A percentile compares a stretch with the other conserved stretches of the same genome.
Conservation (phyloP, 2,888 invertebrate species). For the Pristionchus maxplancki region DNA sequence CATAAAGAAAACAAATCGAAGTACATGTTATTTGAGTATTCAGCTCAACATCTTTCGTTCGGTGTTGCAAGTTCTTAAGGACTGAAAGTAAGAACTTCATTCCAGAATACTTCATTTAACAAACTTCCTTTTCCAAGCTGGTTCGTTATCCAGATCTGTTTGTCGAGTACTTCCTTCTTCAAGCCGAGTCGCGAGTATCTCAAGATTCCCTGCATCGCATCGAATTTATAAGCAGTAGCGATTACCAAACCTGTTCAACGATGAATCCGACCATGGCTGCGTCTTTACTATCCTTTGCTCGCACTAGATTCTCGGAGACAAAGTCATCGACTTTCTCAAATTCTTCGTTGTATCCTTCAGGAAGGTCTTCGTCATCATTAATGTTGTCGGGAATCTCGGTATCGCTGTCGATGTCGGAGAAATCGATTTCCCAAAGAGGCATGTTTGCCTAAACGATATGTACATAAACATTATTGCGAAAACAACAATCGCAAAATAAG, state of each 20-base stretch:
- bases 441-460: neutral
- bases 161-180: constrained; percentile 12
- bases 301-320: neutral
- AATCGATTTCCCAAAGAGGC: constrained; percentile 27
- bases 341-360: neutral
- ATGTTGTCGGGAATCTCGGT: neutral
- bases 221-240: neutral
- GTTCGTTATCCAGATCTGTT: neutral
- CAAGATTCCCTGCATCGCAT: neutral
- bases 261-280: neutral
- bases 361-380: neutral
- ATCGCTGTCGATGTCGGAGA: constrained; percentile 1
- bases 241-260: constrained; percentile 2
- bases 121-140: neutral
- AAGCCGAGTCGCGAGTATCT: constrained; percentile 1
- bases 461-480: neutral
- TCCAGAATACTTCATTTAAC: neutral
- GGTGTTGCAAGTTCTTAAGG: neutral
- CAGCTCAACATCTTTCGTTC: neutral
- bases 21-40: constrained; percentile 4
- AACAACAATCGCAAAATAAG: neutral
- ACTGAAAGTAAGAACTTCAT: neutral
- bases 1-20: neutral
- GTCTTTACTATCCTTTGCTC: constrained; percentile 12
- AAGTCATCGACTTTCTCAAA: constrained; percentile 8